Base-by-base conservation (phyloP, 2,113 vertebrate species). In the Tachysurus fulvidraco region DNA sequence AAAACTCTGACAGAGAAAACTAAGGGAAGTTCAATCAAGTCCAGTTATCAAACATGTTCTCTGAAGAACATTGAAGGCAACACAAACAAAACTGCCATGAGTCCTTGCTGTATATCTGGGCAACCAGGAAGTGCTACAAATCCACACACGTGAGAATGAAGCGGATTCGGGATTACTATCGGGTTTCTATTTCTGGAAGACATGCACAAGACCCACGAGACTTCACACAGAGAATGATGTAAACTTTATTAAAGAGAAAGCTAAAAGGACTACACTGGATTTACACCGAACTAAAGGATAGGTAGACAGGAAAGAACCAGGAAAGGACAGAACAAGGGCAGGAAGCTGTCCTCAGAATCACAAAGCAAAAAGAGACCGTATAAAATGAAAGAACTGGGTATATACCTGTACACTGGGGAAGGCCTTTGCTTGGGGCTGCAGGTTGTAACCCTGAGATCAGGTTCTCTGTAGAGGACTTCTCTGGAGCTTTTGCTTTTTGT, bases 401-500 rank as follows among this genome's bases (percentile, higher is more conserved):
- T 93, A 91, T 94, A 99, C 98, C 98, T 90, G 95, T 80, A 74
- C 93, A 95, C 83, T 94, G 88, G 86, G 95, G 59, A 93, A 98
- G 97, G 44, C 96, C 93, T 62, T 95, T 90, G 28, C 94, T 87
- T 3, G 94, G 89, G 0, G 92, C 84, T 3, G 91, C 82, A 0
- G 94, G 69, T 79, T 94, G 95, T 89, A 98, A 95, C 54, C 96
- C 96, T 10, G 95, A 93, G 50, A 98, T 95, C 86, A 97, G 93
- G 92, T 95, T 95, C 93, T 98, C 98, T 85, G 92, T 94, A 69
- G 97, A 96, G 71, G 92, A 91, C 89, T 95, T 97, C 82, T 98
- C 98, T 14, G 94, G 94, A 88, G 93, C 92, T 83, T 96, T 96
- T 90, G 95, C 96, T n/a, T n/a, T n/a, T n/a, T 96, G 90, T 23